These are phyloP conservation scores for Zosterops japonicus DNA, from an alignment of 2,113 vertebrate genomes.

Conservation along the genomic window DNA sequence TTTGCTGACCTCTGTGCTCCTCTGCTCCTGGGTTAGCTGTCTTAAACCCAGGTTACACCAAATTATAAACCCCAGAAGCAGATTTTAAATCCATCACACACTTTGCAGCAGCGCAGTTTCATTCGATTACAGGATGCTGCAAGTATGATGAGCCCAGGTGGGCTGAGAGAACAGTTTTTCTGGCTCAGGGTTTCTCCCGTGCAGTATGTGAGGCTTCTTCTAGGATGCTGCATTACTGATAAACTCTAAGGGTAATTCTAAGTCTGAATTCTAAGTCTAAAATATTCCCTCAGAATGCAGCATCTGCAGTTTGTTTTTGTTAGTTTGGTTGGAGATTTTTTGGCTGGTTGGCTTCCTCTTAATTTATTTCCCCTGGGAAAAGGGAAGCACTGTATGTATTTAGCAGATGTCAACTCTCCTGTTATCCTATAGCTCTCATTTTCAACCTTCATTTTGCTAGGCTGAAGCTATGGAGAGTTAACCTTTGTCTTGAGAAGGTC, in stretches of 20 bases:
- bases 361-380: not conserved
- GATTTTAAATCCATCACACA: not conserved
- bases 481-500: not conserved
- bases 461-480: not conserved
- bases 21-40: not conserved
- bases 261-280: not conserved
- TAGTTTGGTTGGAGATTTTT: not conserved
- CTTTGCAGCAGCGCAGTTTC: not conserved
- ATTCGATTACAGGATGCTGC: not conserved
- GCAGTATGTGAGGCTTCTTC: not conserved
- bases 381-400: not conserved
- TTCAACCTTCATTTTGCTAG: not conserved
- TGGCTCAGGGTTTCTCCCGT: not conserved
- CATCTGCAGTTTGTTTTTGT: not conserved
- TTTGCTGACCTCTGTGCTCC: constrained; percentile 3
- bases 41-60: not conserved
- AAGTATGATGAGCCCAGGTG: not conserved
- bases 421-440: not conserved
- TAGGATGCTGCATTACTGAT: not conserved
- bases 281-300: not conserved
- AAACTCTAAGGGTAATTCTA: not conserved
- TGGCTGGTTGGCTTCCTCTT: not conserved
- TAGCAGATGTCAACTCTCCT: not conserved
- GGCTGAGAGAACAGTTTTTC: not conserved
- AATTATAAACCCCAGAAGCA: not conserved